These are phyloP conservation scores for Eumaeus atala DNA, from an alignment of 1,140 invertebrate genomes.

Conservation along the genomic window DNA sequence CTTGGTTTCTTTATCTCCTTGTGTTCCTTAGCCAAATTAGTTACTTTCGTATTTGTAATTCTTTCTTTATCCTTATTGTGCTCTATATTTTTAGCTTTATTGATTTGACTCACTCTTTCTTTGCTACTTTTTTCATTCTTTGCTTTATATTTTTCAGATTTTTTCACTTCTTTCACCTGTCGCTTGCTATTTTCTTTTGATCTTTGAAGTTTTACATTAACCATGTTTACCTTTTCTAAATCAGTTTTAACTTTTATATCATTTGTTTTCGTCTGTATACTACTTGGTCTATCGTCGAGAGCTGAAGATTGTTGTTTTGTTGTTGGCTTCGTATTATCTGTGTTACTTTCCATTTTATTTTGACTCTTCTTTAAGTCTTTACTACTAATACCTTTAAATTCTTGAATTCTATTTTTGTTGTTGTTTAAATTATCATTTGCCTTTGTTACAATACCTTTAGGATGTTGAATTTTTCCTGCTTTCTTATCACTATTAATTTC, in stretches of 20 bases:
- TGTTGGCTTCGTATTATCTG: neutral
- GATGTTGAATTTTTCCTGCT: constrained; percentile 10
- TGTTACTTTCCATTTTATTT: neutral
- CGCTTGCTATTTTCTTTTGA: no score
- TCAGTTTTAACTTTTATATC: neutral
- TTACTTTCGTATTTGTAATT: neutral
- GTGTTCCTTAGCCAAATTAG: neutral
- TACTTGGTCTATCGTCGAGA: neutral
- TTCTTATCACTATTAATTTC: constrained; percentile 13
- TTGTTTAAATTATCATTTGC: neutral
- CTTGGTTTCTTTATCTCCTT: constrained; percentile 19
- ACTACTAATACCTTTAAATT: neutral
- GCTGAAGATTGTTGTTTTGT: no score
- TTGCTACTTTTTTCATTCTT: no score
- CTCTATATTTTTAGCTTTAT: no score
- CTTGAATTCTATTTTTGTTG: neutral
- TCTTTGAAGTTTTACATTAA: constrained; percentile 5
- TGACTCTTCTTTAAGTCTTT: neutral
- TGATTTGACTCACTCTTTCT: no score
- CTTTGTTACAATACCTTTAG: constrained; percentile 10
- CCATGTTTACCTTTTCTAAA: neutral
- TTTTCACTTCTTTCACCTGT: no score
- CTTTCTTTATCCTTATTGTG: no score
- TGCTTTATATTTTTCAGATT: no score
- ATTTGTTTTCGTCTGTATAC: neutral